A percentile compares a stretch with the other conserved stretches of the same genome.
Evolutionary conservation across 2,797 vertebrate species (phyloP).

Genomic region (Arctocebus calabarensis): DNA sequence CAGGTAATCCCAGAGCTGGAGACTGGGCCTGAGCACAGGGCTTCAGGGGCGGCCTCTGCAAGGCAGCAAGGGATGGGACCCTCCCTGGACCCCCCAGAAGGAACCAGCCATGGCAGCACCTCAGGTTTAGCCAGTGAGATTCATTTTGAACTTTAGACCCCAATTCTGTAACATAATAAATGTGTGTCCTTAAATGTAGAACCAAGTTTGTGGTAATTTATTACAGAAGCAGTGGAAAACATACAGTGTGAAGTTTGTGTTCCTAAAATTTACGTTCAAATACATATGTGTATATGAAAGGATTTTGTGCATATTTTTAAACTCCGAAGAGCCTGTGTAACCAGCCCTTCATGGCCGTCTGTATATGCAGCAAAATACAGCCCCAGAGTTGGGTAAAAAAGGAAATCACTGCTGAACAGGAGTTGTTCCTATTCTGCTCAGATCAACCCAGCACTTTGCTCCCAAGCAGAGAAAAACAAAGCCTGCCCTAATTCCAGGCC

Average conservation of each 20-base stretch:
- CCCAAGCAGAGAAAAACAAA: slow-evolving; percentile 46
- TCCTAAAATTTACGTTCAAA: background rate
- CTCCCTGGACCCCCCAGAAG: no score
- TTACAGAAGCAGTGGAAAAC: background rate
- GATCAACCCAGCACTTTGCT: slow-evolving; percentile 12
- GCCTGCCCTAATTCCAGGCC: slow-evolving; percentile 69
- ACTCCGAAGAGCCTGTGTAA: background rate
- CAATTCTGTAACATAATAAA: no score
- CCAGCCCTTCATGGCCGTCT: background rate
- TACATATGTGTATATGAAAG: background rate
- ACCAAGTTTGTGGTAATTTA: background rate
- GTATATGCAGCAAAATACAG: background rate
- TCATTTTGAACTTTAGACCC: background rate
- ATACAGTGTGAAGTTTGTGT: background rate
- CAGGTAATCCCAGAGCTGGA: background rate
- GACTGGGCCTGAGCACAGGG: background rate
- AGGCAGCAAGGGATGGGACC: background rate
- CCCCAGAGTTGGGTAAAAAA: no score
- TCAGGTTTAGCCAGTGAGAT: background rate
- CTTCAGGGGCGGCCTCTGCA: background rate
- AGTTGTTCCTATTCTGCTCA: background rate
- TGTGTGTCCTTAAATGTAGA: background rate
- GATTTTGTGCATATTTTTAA: background rate
- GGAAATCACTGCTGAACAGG: background rate
- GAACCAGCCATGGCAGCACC: background rate